Evolutionary conservation across 1,140 invertebrate genomes (phyloP), one percentile per base, ranked within the genome.

Genomic region (Danaus plexippus): DNA sequence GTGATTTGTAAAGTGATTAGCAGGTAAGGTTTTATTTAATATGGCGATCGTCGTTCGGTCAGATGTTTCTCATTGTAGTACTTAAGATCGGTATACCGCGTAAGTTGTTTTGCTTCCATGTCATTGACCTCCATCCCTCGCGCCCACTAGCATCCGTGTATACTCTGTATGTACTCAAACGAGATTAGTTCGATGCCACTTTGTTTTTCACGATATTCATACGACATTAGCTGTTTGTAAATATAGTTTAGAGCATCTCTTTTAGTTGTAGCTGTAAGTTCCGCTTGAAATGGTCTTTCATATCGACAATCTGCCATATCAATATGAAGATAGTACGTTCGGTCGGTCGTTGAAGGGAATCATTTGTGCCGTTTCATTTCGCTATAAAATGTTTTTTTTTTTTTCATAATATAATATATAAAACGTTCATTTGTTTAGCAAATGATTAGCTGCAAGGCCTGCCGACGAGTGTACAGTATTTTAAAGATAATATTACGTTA

Each of bases 261-360:
- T 80, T 85, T 67, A 63, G 70, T 81, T 75, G 54, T 83, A 77
- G 73, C 63, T 77, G 60, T 77, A 82, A 79, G 76, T 70, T 62
- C 71, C 75, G 77, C 75, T 80, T 82, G 68, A 71, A 77, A 69
- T 72, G 70, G 71, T 82, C 63, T 82, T 83, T 87, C 83, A 87
- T 87, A 87, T 87, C 83, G 83, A 87, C 83, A 83, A 82, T 85
- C 83, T 83, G 83, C 83, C 83, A 87, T 87, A 87, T 87, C 83
- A 87, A 81, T 72, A 83, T 75, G 75, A 85, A 77, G 75, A 84
- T 77, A 77, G 71, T 75, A 71, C 71, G 65, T 75, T 72, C 77
- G 67, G 75, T 84, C 80, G 75, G 64, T 66, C 56, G 49, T 81
- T 76, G 75, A 57, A 67, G 70, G 66, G 49, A 69, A 75, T 80